Base-by-base conservation (phyloP, 2,797 vertebrate genomes). In the Enteromius radiatus region DNA sequence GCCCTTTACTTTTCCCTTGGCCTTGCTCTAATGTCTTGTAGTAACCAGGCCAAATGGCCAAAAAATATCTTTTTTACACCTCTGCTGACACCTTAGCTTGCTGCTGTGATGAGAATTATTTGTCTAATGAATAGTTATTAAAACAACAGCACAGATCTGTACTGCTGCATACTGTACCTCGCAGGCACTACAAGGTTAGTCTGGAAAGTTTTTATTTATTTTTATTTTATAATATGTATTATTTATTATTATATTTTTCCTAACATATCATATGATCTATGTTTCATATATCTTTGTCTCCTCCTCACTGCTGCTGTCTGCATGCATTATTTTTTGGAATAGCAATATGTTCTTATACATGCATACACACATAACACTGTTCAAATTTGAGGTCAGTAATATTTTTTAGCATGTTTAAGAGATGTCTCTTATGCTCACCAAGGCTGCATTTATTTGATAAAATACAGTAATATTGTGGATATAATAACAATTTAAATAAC, bases 1-100 rank as follows among this genome's bases (percentile, higher is more conserved):
- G 87, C 69, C 87, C 91, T 93, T 91, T 92, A 78, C 54, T 75
- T 74, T 54, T 47, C 31, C 23, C 63, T 78, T 43, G 36, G 23
- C 11, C 28, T 56, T 43, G 5, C 36, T 33, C 41, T 84, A 8
- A 49, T 61, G n/a, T 41, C 68, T 78, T 36, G 28, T 63, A 59
- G 23, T 74, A 49, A 43, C 63, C 38, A 61, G 54, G 31, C 7
- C 65, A 59, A 26, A 49, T 85, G 61, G 38, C 23, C 36, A 69
- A 68, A 28, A 67, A 45, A 38, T 28, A 23, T n/a, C 1, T 45
- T 64, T 43, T 31, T 28, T 47, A 4, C 21, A 19, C 17, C 52
- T 45, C n/a, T 56, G n/a, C 54, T 26, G 36, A 33, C 33, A 33
- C 41, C 28, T 41, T n/a, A 43, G n/a, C 21, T 8, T 68, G 56